phyloP scores from a whole-genome alignment of 2,888 invertebrate genomes.

The Crepidodera aurea region DNA sequence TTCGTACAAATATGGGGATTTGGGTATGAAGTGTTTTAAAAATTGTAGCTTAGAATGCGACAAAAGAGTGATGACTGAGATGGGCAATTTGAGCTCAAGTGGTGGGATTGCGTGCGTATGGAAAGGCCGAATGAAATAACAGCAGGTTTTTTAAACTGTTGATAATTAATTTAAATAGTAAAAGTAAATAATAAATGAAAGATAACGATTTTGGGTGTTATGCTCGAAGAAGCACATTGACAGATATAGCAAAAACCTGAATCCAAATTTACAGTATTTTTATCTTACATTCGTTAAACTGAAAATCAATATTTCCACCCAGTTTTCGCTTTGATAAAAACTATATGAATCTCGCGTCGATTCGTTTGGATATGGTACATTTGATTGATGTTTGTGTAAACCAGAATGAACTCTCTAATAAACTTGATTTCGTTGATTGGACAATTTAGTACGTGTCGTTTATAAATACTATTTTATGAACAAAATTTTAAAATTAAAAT shows the following conservation, averaged over 20 bases:
- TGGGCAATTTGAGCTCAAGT: background rate
- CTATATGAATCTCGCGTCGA: background rate
- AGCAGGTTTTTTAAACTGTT: no score
- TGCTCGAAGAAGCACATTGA: no score
- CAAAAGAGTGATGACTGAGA: background rate
- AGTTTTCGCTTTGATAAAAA: background rate
- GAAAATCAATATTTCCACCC: background rate
- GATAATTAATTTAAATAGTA: no score
- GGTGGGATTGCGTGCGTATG: no score
- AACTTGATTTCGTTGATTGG: slow-evolving; percentile 1
- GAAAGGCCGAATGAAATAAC: no score
- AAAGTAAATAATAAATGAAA: no score
- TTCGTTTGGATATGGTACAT: background rate
- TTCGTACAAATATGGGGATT: background rate
- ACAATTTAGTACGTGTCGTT: no score
- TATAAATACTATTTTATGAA: no score
- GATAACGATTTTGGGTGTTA: no score
- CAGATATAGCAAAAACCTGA: no score
- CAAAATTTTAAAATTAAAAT: no score
- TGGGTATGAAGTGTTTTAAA: background rate
- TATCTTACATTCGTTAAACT: background rate
- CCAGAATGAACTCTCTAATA: slow-evolving; percentile 9
- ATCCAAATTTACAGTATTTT: no score
- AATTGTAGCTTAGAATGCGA: background rate
- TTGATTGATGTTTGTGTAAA: slow-evolving; percentile 10